phyloP scores from a whole-genome alignment of 2,888 invertebrate species.

The Idaea biselata region DNA sequence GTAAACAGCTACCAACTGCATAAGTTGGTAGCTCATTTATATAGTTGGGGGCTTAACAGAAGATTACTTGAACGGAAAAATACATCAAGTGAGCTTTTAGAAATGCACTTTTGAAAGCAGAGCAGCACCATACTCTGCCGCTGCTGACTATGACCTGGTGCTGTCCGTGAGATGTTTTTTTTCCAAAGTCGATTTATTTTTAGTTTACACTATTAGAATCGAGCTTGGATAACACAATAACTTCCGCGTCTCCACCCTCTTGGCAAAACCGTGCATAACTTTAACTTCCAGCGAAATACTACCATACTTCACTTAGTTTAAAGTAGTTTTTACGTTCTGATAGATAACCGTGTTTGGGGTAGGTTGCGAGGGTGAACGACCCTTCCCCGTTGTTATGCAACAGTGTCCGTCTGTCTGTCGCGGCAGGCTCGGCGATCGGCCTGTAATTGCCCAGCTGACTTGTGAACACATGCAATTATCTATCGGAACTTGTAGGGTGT shows the following conservation, averaged over 20 bases:
- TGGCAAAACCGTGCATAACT: neutral
- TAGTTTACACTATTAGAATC: neutral
- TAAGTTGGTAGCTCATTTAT: too few species aligned
- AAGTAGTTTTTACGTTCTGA: neutral
- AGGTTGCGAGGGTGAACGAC: constrained; percentile 52
- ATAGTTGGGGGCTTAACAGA: too few species aligned
- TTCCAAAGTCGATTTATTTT: too few species aligned
- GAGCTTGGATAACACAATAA: neutral
- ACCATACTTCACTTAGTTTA: neutral
- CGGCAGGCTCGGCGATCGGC: constrained; percentile 33
- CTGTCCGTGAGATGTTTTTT: too few species aligned
- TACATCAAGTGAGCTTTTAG: too few species aligned
- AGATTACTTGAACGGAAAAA: too few species aligned
- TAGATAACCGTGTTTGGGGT: neutral
- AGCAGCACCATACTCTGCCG: too few species aligned
- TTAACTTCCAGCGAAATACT: neutral
- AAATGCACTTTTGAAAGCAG: too few species aligned
- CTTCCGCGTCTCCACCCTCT: neutral
- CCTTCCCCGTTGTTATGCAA: constrained; percentile 49
- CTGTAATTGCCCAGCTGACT: neutral
- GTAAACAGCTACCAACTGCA: too few species aligned
- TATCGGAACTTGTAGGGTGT: neutral
- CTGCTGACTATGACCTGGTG: too few species aligned
- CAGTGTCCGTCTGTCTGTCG: constrained; percentile 41
- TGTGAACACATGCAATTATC: neutral